Evolutionary conservation across 2,113 vertebrate genomes (phyloP).

Genomic region (Perca flavescens): DNA sequence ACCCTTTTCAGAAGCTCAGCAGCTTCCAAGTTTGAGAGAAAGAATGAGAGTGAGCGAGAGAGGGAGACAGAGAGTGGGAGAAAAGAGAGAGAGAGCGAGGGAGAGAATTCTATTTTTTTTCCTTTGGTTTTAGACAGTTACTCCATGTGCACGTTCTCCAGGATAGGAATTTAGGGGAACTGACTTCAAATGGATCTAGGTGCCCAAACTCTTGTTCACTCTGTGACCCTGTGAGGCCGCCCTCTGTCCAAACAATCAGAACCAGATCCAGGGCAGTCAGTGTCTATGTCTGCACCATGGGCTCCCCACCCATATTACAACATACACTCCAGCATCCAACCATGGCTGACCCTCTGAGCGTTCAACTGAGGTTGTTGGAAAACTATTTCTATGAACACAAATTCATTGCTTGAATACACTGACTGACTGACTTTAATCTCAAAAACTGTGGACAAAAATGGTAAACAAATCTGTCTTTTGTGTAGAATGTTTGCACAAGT

Average conservation of each 20-base stretch:
- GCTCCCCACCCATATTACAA: slow-evolving; percentile 71
- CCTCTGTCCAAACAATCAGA: slow-evolving; percentile 71
- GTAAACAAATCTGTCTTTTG: neutral
- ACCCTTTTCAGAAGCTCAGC: slow-evolving; percentile 91
- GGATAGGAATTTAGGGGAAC: slow-evolving; percentile 33
- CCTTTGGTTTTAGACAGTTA: slow-evolving; percentile 44
- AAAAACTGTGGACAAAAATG: neutral
- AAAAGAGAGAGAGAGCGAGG: slow-evolving; percentile 5
- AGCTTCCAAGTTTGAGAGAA: slow-evolving; percentile 84
- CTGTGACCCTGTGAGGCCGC: slow-evolving; percentile 53
- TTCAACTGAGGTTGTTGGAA: slow-evolving; percentile 38
- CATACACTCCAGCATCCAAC: slow-evolving; percentile 59
- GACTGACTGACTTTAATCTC: neutral
- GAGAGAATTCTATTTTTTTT: slow-evolving; percentile 22
- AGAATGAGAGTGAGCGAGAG: slow-evolving; percentile 74
- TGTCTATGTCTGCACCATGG: slow-evolving; percentile 57
- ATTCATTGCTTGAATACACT: neutral
- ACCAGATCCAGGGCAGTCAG: slow-evolving; percentile 48
- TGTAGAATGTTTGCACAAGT: neutral
- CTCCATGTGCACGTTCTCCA: slow-evolving; percentile 16
- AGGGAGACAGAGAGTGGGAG: slow-evolving; percentile 48
- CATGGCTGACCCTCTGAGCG: slow-evolving; percentile 12
- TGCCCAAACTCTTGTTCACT: slow-evolving; percentile 42
- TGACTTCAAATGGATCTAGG: slow-evolving; percentile 26
- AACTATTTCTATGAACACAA: slow-evolving; percentile 29